Base-by-base conservation (phyloP, 2,888 invertebrate genomes). In the Strigamia crassipes region DNA sequence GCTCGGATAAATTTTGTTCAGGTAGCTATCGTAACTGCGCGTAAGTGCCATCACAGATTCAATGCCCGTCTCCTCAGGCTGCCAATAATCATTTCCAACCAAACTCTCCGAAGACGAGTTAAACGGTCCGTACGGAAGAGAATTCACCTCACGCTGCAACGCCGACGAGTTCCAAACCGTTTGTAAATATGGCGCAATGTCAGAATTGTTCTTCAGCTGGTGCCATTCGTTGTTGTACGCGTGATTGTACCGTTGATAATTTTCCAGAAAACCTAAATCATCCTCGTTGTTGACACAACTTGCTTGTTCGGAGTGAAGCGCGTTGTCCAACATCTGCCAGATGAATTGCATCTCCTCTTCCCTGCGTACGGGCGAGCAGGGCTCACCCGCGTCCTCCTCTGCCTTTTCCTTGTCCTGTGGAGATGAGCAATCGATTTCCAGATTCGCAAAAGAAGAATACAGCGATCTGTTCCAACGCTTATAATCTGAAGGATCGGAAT, bases 11-110 rank as follows among this genome's bases (percentile, higher is more conserved):
- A 73, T 81, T 77, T 77, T 82, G 78, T 83, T 81, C 46, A 83
- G 46, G 78, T 83, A 83, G 51, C 83, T 83, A 46, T 83, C 83
- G 61, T 83, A 83, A 78, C 83, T 83, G 42, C 83, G 73, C 21
- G 83, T 83, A 56, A 81, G 78, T n/a, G 73, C 27, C 73, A 73
- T 73, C 27, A 73, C 73, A 73, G 73, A 73, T 31, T 73, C 73
- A 27, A 73, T 31, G 27, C 13, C 15, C 13, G 73, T 73, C 10
- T 73, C 73, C 13, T 31, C 31, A n/a, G 73, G 31, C 31, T 73
- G 73, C 73, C 73, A 73, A 31, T 73, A 73, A 8, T 73, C 73
- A n/a, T 73, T 73, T 13, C 15, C 73, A 15, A 73, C 73, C 31
- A 73, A 31, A n/a, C 73, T 73, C 27, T 73, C 73, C 15, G 73